Base-by-base conservation (phyloP, 2,888 invertebrate genomes). In the Lasius fuliginosus region DNA sequence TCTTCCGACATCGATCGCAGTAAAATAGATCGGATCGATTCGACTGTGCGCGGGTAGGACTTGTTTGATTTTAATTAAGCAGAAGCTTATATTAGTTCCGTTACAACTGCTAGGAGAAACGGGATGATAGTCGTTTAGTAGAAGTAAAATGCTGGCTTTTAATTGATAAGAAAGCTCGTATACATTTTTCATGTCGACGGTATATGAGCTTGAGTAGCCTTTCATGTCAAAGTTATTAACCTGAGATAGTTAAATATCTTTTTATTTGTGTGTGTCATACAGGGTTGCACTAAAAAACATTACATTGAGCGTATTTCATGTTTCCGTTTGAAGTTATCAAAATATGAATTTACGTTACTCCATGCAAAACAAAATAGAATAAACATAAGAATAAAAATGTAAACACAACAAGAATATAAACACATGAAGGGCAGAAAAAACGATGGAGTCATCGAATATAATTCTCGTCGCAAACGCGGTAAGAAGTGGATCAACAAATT, bases 41-140 rank as follows among this genome's bases (percentile, higher is more conserved):
- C 81, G 64, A 84, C 85, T 71, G 30, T n/a, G 15, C 33, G 33
- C 42, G 27, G 11, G 40, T 23, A 15, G 49, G 27, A 76, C 67
- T 76, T 33, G 75, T 56, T 46, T 49, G 75, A 82, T 83, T 87
- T 85, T 85, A 87, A 87, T 87, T 85, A 82, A 74, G 23, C 27
- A 9, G 23, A 9, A 36, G 12, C 12, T 40, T n/a, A 18, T 62
- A 77, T 33, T 62, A 18, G 33, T 18, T 64, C 9, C 64, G 30
- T 65, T 58, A 36, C 30, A 58, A 58, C 42, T 68, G 42, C n/a
- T 58, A 58, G 9, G 30, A 53, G 77, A 27, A 40, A 56, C 27
- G 27, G n/a, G 56, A 77, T 40, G n/a, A 27, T 64, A 65, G 23
- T n/a, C 40, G 4, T n/a, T 68, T 27, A 23, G 5, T n/a, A 67